Evolutionary conservation across 2,113 vertebrate genomes (phyloP).

Genomic region (Burhinus bistriatus): DNA sequence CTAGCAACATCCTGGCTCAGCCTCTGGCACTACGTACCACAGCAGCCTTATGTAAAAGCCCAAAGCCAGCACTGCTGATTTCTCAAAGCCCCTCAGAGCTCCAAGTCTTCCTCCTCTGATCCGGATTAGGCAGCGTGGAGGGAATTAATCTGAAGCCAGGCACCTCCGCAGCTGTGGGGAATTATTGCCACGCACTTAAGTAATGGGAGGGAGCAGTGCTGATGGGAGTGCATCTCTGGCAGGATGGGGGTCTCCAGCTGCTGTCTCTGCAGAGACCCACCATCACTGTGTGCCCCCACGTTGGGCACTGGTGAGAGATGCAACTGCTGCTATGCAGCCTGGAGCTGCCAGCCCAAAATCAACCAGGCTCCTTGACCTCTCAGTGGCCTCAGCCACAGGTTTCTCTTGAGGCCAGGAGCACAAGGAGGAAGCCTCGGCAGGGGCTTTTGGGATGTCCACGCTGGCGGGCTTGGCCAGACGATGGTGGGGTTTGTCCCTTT

Average conservation of each 20-base stretch:
- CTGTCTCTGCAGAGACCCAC: not conserved
- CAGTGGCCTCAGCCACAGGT: not conserved
- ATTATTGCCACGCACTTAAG: not conserved
- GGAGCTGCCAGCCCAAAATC: not conserved
- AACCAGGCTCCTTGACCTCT: accelerated
- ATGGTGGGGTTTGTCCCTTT: not conserved
- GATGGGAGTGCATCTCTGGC: accelerated
- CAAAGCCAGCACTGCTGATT: not conserved
- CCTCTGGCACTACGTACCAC: accelerated
- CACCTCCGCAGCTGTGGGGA: not conserved
- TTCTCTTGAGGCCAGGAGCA: not conserved
- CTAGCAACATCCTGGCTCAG: accelerated
- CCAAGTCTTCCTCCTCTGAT: slow-evolving; percentile 14
- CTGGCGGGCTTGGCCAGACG: accelerated
- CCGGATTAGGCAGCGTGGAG: not conserved
- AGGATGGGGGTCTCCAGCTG: no score
- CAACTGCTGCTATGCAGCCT: accelerated
- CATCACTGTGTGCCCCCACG: accelerated
- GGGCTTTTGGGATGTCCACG: not conserved
- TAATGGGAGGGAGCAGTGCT: not conserved
- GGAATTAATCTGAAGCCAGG: not conserved
- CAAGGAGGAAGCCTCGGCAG: not conserved
- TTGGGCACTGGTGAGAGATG: not conserved
- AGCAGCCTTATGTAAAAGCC: slow-evolving; percentile 20
- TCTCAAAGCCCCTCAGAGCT: slow-evolving; percentile 42